Evolutionary conservation across 2,888 invertebrate species (phyloP).

Genomic region (Apamea anceps): DNA sequence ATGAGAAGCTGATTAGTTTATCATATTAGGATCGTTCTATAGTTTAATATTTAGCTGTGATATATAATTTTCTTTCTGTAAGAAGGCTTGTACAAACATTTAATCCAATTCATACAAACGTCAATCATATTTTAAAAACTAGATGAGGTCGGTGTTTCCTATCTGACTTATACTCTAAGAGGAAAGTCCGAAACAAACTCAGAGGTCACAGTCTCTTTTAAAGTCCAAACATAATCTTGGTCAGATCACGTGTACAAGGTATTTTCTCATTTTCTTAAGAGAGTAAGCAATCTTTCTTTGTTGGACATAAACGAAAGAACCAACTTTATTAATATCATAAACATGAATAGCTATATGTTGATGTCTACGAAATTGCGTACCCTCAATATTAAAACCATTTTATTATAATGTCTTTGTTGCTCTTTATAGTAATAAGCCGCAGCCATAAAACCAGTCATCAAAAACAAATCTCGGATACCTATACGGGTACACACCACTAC

Average conservation of each 20-base stretch:
- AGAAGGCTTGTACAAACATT: too few species aligned
- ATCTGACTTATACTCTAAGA: neutral
- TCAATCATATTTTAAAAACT: neutral
- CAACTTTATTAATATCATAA: neutral
- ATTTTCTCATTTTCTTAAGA: neutral
- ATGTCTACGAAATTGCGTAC: neutral
- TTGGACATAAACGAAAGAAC: neutral
- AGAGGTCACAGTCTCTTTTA: neutral
- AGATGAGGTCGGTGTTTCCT: neutral
- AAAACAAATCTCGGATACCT: constrained; percentile 63
- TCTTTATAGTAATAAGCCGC: constrained; percentile 51
- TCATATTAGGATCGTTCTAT: neutral
- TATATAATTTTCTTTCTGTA: neutral
- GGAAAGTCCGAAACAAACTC: neutral
- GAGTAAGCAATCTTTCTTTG: neutral
- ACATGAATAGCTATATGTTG: constrained; percentile 6
- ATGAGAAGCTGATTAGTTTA: neutral
- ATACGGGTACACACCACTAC: constrained; percentile 37
- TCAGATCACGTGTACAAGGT: too few species aligned
- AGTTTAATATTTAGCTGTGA: neutral
- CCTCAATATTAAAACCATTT: constrained; percentile 16
- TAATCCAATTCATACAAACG: too few species aligned
- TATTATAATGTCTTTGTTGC: constrained; percentile 53
- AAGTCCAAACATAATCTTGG: too few species aligned
- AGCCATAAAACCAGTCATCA: constrained; percentile 61